Percentiles rank a stretch among this genome's conserved stretches.
These are phyloP conservation scores for Trematomus loennbergii DNA, from an alignment of 2,113 vertebrate genomes.

Conservation along the genomic window DNA sequence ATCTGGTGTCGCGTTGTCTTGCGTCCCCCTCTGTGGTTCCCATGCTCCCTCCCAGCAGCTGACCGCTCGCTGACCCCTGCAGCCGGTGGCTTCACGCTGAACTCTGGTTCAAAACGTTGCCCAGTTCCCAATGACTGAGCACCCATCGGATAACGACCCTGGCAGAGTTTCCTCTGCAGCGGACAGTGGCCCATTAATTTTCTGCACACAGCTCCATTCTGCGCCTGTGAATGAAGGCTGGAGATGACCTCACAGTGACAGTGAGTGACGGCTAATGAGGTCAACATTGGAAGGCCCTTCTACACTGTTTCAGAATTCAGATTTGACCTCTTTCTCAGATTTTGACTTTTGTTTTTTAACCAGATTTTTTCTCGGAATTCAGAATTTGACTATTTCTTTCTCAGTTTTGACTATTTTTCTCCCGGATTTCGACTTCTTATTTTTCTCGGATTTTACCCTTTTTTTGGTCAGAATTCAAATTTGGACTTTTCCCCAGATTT, in stretches of 20 bases:
- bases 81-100: conserved; percentile 60
- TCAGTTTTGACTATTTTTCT: no score
- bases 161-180: conserved; percentile 72
- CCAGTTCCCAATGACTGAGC: conserved; percentile 88
- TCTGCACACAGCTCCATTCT: conserved; percentile 75
- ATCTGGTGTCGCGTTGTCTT: background rate
- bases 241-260: conserved; percentile 17
- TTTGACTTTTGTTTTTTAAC: no score
- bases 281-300: conserved; percentile 1
- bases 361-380: no score
- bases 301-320: no score
- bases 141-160: conserved; percentile 86
- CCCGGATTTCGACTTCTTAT: no score
- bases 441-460: no score
- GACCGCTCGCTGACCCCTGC: conserved; percentile 71
- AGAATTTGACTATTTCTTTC: no score
- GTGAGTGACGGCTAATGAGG: conserved; percentile 17
- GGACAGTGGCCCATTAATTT: conserved; percentile 76
- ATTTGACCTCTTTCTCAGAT: no score
- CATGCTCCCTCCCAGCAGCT: conserved; percentile 57
- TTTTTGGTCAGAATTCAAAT: no score
- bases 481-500: no score
- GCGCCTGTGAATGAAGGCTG: conserved; percentile 54
- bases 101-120: conserved; percentile 80
- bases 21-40: conserved; percentile 51